Evolutionary conservation across 2,888 invertebrate species (phyloP).

Genomic region (Rhagonycha lutea): DNA sequence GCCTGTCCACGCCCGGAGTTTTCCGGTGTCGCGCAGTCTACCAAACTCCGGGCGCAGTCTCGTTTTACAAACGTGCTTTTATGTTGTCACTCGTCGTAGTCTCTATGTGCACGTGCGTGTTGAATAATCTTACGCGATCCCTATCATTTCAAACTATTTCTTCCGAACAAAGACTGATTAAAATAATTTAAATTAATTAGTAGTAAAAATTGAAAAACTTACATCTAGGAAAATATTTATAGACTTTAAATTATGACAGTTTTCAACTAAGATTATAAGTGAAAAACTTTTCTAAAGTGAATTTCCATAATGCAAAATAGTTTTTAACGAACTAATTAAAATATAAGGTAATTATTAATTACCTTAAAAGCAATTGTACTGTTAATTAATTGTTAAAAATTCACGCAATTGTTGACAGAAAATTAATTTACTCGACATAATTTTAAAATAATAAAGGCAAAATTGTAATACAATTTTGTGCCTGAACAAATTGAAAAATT

Average conservation of each 20-base stretch:
- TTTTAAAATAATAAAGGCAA: neutral
- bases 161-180: slow-evolving; percentile 8
- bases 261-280: neutral
- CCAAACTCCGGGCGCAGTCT: slow-evolving; percentile 30
- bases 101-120: slow-evolving; percentile 28
- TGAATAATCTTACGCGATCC: slow-evolving; percentile 22
- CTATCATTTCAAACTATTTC: slow-evolving; percentile 17
- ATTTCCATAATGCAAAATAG: neutral
- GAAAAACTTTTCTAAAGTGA: neutral
- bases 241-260: neutral
- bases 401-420: neutral
- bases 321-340: neutral
- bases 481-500: neutral
- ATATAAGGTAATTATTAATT: neutral
- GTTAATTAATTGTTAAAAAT: neutral
- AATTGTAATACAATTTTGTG: neutral
- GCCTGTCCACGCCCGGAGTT: slow-evolving; percentile 30
- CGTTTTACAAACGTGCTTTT: slow-evolving; percentile 23
- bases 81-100: slow-evolving; percentile 25
- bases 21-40: slow-evolving; percentile 32
- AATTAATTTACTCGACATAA: neutral
- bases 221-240: neutral
- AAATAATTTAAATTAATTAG: neutral
- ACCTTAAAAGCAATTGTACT: neutral
- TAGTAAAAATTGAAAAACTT: neutral